A percentile compares a stretch with the other conserved stretches of the same genome.
phyloP scores from a whole-genome alignment of 2,888 invertebrate species.

The Pharmacophagus antenor region DNA sequence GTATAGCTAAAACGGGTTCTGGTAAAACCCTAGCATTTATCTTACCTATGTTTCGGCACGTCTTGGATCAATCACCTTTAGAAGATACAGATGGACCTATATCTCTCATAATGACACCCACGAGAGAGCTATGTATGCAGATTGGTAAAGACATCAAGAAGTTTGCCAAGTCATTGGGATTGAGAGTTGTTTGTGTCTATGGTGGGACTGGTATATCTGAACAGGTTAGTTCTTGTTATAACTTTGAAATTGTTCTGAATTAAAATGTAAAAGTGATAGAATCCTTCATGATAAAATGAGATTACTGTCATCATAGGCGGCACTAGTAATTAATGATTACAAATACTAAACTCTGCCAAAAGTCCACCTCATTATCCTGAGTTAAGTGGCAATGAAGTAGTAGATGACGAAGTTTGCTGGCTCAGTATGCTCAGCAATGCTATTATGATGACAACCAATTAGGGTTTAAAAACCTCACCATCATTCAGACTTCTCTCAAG shows the following conservation, averaged over 20 bases:
- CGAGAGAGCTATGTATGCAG: slow-evolving; percentile 98
- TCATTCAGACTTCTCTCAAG: no score
- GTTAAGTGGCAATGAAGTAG: no score
- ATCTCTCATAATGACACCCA: slow-evolving; percentile 98
- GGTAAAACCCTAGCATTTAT: slow-evolving; percentile 99
- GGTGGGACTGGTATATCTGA: slow-evolving; percentile 98
- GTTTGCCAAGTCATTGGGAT: slow-evolving; percentile 92
- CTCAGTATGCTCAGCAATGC: no score
- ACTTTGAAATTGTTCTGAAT: not conserved
- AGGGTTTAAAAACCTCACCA: no score
- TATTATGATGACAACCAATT: no score
- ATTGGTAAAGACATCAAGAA: slow-evolving; percentile 98
- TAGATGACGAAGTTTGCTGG: no score
- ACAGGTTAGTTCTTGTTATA: slow-evolving; percentile 71
- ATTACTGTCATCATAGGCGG: no score
- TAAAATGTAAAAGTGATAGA: no score
- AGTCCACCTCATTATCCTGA: no score
- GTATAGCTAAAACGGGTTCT: slow-evolving; percentile 99
- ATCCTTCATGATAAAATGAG: no score
- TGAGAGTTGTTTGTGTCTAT: slow-evolving; percentile 97
- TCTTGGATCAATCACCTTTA: slow-evolving; percentile 95
- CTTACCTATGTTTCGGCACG: slow-evolving; percentile 97
- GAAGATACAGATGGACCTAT: slow-evolving; percentile 99
- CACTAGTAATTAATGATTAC: no score
- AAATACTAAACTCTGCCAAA: no score